Percentiles rank a stretch among this genome's conserved stretches.
These are phyloP conservation scores for Zaprionus lineosus DNA, from an alignment of 2,888 invertebrate species.

Conservation along the genomic window DNA sequence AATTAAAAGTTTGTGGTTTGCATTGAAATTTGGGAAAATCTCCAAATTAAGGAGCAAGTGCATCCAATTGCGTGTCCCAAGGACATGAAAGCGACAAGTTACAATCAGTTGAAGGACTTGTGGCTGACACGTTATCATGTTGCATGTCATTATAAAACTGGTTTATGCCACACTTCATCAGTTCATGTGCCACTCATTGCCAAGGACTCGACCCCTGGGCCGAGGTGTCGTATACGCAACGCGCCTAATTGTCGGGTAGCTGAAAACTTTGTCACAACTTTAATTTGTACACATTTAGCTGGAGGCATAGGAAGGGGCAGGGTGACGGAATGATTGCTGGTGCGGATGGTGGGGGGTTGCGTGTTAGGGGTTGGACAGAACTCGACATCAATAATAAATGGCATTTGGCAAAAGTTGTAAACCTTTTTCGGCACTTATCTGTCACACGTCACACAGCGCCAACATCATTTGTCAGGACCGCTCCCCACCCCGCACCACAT, in stretches of 20 bases:
- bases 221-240: slow-evolving; percentile 43
- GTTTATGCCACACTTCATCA: slow-evolving; percentile 10
- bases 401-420: slow-evolving; percentile 75
- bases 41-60: too few relatives aligned
- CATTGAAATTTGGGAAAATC: too few relatives aligned
- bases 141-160: slow-evolving; percentile 9
- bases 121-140: slow-evolving; percentile 13
- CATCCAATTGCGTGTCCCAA: too few relatives aligned
- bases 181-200: neutral
- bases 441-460: slow-evolving; percentile 72
- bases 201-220: slow-evolving; percentile 22
- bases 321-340: too few relatives aligned
- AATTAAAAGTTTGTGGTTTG: neutral
- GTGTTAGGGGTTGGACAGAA: too few relatives aligned
- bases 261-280: slow-evolving; percentile 49
- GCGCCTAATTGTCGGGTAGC: slow-evolving; percentile 59
- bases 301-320: slow-evolving; percentile 6
- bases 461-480: slow-evolving; percentile 72
- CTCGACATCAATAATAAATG: slow-evolving; percentile 73
- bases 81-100: slow-evolving; percentile 2
- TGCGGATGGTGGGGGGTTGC: too few relatives aligned
- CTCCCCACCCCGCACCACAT: neutral
- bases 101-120: slow-evolving; percentile 15
- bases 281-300: slow-evolving; percentile 62
- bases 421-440: slow-evolving; percentile 80